Percentiles rank a stretch among this genome's conserved stretches.
These are phyloP conservation scores for Anhinga anhinga DNA, from an alignment of 2,113 vertebrate genomes.

Conservation along the genomic window DNA sequence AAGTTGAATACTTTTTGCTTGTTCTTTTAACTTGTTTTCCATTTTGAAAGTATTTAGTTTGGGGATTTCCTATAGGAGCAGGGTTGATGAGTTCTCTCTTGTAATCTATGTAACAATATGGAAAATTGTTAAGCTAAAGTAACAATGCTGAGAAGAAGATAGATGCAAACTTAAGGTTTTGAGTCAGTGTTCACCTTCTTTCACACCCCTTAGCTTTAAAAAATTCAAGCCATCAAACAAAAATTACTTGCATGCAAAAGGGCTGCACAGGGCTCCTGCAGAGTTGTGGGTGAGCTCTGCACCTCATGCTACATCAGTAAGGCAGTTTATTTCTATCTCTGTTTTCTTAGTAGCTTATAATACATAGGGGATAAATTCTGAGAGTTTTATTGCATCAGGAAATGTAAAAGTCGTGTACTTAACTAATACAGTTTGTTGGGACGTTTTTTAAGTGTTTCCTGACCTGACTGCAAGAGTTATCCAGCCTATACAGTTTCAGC, in stretches of 20 bases:
- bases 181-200: background rate
- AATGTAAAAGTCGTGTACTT: background rate
- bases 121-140: background rate
- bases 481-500: background rate
- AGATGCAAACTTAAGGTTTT: background rate
- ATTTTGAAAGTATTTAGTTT: background rate
- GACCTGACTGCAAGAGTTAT: background rate
- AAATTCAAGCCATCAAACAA: background rate
- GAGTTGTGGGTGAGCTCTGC: background rate
- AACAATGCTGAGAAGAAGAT: background rate
- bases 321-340: background rate
- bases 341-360: conserved; percentile 2
- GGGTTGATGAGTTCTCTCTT: background rate
- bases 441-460: background rate
- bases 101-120: background rate
- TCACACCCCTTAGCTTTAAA: background rate
- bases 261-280: background rate
- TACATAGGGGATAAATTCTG: background rate
- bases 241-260: background rate
- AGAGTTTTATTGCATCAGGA: background rate
- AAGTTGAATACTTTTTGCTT: background rate
- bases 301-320: background rate
- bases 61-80: background rate
- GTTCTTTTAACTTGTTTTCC: background rate
- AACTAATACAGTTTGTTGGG: background rate